Conservation (phyloP, 1,140 invertebrate genomes). For the Drosophila bocki region DNA sequence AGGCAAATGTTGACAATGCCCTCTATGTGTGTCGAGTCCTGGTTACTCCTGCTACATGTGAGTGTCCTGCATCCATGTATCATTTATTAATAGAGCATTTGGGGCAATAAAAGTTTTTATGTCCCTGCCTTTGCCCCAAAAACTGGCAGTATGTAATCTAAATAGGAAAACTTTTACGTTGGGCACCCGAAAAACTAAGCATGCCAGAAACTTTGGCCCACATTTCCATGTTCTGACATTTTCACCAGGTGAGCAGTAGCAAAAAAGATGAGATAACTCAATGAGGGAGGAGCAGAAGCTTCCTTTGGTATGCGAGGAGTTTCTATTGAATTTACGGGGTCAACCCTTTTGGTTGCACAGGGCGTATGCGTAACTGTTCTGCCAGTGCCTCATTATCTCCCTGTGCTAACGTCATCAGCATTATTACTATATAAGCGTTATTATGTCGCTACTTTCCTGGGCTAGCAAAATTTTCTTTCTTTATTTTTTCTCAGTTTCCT, state of each 20-base stretch:
- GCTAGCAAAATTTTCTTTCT: constrained; percentile 8
- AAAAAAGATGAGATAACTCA: constrained; percentile 59
- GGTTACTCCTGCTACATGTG: background rate
- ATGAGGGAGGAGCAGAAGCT: constrained; percentile 23
- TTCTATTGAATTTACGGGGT: constrained; percentile 38
- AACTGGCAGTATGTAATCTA: constrained; percentile 47
- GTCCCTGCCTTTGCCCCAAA: constrained; percentile 2
- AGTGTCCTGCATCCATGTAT: constrained; percentile 33
- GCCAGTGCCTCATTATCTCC: constrained; percentile 24
- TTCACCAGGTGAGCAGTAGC: constrained; percentile 4
- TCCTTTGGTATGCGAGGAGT: constrained; percentile 47
- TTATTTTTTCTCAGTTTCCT: background rate
- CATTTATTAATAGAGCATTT: constrained; percentile 59
- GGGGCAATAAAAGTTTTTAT: constrained; percentile 47
- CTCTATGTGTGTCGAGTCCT: background rate
- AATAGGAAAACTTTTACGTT: constrained; percentile 55
- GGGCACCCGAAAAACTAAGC: constrained; percentile 33
- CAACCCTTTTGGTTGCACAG: constrained; percentile 43
- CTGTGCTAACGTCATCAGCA: constrained; percentile 48
- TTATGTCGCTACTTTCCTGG: constrained; percentile 38
- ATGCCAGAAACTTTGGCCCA: constrained; percentile 35
- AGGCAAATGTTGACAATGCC: constrained; percentile 49
- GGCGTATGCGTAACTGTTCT: constrained; percentile 52
- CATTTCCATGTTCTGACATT: constrained; percentile 10
- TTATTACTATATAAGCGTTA: constrained; percentile 66